Evolutionary conservation across 2,888 invertebrate species (phyloP).

Genomic region (Diarsia mendica): DNA sequence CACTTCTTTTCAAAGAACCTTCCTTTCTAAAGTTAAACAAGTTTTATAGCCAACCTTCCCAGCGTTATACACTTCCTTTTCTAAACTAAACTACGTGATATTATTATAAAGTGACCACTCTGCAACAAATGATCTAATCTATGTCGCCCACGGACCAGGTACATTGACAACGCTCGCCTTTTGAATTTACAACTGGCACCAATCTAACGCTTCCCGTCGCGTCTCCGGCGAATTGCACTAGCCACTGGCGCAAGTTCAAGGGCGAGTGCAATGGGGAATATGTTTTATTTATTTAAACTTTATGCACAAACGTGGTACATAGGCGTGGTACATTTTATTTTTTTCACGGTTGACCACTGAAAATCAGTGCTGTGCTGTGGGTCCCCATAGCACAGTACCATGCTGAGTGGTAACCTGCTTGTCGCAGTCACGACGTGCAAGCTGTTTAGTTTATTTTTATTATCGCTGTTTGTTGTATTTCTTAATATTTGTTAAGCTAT

Average conservation of each 20-base stretch:
- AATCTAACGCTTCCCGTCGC: conserved; percentile 85
- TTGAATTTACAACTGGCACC: conserved; percentile 77
- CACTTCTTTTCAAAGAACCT: not conserved
- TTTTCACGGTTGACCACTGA: too few relatives aligned
- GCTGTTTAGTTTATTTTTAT: too few relatives aligned
- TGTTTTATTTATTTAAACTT: conserved; percentile 1
- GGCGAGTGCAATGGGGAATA: conserved; percentile 60
- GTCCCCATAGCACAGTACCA: too few relatives aligned
- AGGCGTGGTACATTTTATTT: too few relatives aligned
- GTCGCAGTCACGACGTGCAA: too few relatives aligned
- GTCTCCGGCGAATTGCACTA: conserved; percentile 59
- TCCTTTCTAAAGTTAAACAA: not conserved
- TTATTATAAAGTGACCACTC: conserved; percentile 14
- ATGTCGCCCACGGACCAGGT: conserved; percentile 57
- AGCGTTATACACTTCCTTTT: not conserved
- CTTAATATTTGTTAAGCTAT: too few relatives aligned
- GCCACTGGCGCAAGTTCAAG: conserved; percentile 78
- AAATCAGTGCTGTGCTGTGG: too few relatives aligned
- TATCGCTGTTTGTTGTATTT: too few relatives aligned
- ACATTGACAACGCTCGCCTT: conserved; percentile 71
- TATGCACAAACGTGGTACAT: too few relatives aligned
- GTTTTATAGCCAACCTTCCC: not conserved
- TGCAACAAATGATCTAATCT: conserved; percentile 59
- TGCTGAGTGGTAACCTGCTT: too few relatives aligned
- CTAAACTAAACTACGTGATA: not conserved